These are phyloP conservation scores for Mobula birostris DNA, from an alignment of 2,113 vertebrate species.

Conservation along the genomic window DNA sequence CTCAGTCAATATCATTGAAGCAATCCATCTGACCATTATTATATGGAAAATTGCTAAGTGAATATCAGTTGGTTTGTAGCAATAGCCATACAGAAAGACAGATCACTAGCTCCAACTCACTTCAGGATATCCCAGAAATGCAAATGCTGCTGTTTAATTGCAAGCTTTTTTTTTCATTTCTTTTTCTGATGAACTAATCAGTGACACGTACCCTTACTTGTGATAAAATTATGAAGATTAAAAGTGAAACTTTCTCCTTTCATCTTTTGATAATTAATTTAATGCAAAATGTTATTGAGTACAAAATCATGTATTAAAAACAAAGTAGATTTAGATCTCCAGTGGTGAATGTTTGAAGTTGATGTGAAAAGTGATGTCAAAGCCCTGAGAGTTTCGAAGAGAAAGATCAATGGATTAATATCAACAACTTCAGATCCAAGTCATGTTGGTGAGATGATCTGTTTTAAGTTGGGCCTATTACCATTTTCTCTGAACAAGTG, in stretches of 20 bases:
- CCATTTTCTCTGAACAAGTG: neutral
- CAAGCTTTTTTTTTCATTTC: too few relatives aligned
- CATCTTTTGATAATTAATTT: neutral
- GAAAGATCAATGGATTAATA: neutral
- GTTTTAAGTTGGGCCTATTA: neutral
- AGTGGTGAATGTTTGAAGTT: neutral
- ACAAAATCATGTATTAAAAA: neutral
- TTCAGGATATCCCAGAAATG: too few relatives aligned
- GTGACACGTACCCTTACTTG: too few relatives aligned
- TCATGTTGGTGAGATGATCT: neutral
- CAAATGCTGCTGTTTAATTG: too few relatives aligned
- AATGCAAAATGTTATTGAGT: neutral
- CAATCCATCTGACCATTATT: too few relatives aligned
- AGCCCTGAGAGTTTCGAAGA: neutral
- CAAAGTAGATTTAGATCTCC: neutral
- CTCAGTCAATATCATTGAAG: too few relatives aligned
- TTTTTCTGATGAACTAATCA: too few relatives aligned
- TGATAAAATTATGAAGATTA: too few relatives aligned
- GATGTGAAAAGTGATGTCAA: neutral
- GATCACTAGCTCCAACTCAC: too few relatives aligned
- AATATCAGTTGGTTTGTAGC: too few relatives aligned
- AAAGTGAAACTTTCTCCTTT: neutral
- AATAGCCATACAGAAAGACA: too few relatives aligned
- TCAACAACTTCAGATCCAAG: neutral
- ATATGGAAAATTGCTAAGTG: too few relatives aligned